Base-by-base conservation (phyloP, 2,113 vertebrate genomes). In the Nettapus auritus region DNA sequence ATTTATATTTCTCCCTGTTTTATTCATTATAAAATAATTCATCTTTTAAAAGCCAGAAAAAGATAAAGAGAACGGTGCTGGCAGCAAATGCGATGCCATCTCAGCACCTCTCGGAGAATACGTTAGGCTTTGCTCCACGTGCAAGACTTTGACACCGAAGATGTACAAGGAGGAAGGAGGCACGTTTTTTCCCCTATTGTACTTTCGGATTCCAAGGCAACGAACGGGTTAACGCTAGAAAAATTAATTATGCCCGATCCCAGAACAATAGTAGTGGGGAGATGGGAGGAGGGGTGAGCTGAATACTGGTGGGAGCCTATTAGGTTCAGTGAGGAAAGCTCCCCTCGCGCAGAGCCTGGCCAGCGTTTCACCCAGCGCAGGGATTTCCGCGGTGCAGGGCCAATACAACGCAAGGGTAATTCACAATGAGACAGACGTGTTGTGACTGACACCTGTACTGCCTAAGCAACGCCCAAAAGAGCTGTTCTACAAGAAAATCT, bases 151-250 rank as follows among this genome's bases (percentile, higher is more conserved):
- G 60, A 50, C 40, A 40, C 21, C 6, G 60, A 81, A 60, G 31
- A 22, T 25, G 23, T 29, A 19, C 13, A 22, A 25, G 82, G 83
- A 70, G 31, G 42, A 55, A 67, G 93, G 59, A 15, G 38, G 38
- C 38, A 26, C 28, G 20, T 56, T 42, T 48, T 33, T n/a, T 71
- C 26, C n/a, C 38, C 28, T 11, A 8, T 53, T 52, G 44, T 70
- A 0, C 70, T 68, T 66, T 55, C 44, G 20, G 57, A 69, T 55
- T 9, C 15, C 63, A 73, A 89, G 78, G 83, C 83, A 76, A 46
- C 0, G 6, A 42, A 97, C 90, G 86, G 59, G 93, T 96, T 97
- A 94, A 96, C 28, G 42, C 50, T 31, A 59, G 82, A 80, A 95
- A 95, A 97, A 95, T 89, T 68, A 93, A 89, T 87, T 76, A 23